Conservation (phyloP, 2,113 vertebrate species). For the Aspiorhynchus laticeps region DNA sequence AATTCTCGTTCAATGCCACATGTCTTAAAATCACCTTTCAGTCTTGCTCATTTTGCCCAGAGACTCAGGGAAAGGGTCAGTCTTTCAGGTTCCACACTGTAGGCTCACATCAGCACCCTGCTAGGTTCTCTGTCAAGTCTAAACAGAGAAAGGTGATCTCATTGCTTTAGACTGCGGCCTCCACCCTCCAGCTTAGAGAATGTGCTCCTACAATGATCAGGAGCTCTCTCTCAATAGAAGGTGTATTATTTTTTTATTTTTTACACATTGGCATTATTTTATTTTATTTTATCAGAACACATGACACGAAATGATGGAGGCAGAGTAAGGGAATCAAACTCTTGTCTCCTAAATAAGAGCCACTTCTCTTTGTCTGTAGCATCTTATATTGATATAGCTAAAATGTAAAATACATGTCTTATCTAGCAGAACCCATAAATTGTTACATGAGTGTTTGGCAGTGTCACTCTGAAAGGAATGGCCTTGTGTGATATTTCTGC, state of each 20-base stretch:
- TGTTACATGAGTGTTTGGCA: not conserved
- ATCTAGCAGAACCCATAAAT: not conserved
- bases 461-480: conserved; percentile 56
- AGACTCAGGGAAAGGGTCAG: not conserved
- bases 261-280: not conserved
- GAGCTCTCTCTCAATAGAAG: not conserved
- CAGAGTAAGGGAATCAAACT: not conserved
- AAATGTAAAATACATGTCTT: not conserved
- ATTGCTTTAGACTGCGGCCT: conserved; percentile 15
- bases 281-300: not conserved
- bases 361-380: not conserved
- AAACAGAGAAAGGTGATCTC: conserved; percentile 31
- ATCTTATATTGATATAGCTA: not conserved
- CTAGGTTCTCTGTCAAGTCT: conserved; percentile 9
- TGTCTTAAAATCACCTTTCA: not conserved
- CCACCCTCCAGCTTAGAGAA: not conserved
- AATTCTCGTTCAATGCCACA: not conserved
- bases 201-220: not conserved
- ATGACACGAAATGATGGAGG: not conserved
- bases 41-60: not conserved
- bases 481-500: conserved; percentile 65
- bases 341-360: conserved; percentile 10
- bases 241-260: not conserved
- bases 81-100: not conserved
- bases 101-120: not conserved